Base-by-base conservation (phyloP, 2,888 invertebrate genomes). In the Ornithoptera alexandrae region DNA sequence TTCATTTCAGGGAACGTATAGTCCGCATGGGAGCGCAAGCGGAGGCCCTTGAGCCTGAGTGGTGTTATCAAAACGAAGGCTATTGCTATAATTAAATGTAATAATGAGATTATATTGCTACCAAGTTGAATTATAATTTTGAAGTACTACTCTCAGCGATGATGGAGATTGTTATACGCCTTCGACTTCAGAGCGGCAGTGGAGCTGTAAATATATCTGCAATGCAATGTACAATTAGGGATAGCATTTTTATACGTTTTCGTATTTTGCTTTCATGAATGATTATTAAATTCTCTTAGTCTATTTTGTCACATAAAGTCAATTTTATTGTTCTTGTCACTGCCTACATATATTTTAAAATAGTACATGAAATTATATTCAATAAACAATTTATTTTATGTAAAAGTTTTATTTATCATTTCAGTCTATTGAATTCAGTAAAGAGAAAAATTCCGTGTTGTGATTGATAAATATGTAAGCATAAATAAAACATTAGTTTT, bases 21-120 rank as follows among this genome's bases (percentile, higher is more conserved):
- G 93, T 96, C 0, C 93, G 93, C 71, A 93, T 94, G 78, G 96
- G 96, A 36, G 90, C 97, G 66, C 84, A 93, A n/a, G 94, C 97
- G 0, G 97, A 97, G 77, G 93, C 95, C 18, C 81, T 97, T 66
- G 94, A 97, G 82, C 97, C 97, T 0, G 94, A 96, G 82, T 97
- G 97, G 97, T 97, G 97, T 81, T 90, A 95, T 75, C 97, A 97
- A 81, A 95, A 97, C 84, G 95, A 97, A 83, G 95, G 95, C 46
- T 92, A 94, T 73, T 97, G 97, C 81, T 85, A 88, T 73, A 73
- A 72, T 64, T 84, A 76, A 77, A 46, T 57, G 46, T 10, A 58
- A 12, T 8, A 68, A 39, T 57, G 22, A 59, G n/a, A 59, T 63
- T 42, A 42, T 8, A n/a, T 57, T 57, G 17, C 50, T 18, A 10